Evolutionary conservation across 2,113 vertebrate species (phyloP), one percentile per base, ranked within the genome.

Genomic region (Carettochelys insculpta): DNA sequence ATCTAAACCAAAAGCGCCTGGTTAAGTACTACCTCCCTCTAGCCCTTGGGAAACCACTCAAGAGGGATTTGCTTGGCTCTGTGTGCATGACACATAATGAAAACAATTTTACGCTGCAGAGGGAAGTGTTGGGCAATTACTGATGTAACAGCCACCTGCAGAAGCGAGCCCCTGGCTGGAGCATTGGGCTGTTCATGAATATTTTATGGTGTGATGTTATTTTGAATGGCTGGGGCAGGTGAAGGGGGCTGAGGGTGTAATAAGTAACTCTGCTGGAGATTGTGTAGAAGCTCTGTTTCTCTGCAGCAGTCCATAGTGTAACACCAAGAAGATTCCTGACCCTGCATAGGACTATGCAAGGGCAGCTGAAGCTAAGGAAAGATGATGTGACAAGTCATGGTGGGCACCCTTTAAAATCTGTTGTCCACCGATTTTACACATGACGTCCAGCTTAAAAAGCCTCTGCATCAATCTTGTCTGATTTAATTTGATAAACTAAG

Each of bases 381-480:
- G 98, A 98, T 98, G 98, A 98, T 98, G 97, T 98, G 99, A 99
- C 99, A 99, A 98, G 98, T 98, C 98, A 97, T 97, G 98, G 98
- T 98, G 98, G 98, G 98, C 98, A 97, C 98, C 95, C 98, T 98
- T 98, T 98, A 97, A 98, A 99, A 99, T 98, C 98, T 98, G 97
- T 99, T 99, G 99, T 99, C 98, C 98, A 98, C 98, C 98, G 98
- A 99, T 99, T 99, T 99, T 99, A 99, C 99, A 99, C 99, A 98
- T 98, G 97, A 98, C 98, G 98, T 98, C 97, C 78, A 29, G 96
- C 97, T 98, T 98, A 97, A 99, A 99, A 99, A 98, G 98, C 98
- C 97, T 92, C 96, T 88, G 98, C 98, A 98, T 99, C 98, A 98
- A 98, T 98, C 98, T 98, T 99, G 99, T 99, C 98, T 98, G 98